A percentile compares a stretch with the other conserved stretches of the same genome.
phyloP scores from a whole-genome alignment of 2,888 invertebrate genomes.

The Ochlodes sylvanus region DNA sequence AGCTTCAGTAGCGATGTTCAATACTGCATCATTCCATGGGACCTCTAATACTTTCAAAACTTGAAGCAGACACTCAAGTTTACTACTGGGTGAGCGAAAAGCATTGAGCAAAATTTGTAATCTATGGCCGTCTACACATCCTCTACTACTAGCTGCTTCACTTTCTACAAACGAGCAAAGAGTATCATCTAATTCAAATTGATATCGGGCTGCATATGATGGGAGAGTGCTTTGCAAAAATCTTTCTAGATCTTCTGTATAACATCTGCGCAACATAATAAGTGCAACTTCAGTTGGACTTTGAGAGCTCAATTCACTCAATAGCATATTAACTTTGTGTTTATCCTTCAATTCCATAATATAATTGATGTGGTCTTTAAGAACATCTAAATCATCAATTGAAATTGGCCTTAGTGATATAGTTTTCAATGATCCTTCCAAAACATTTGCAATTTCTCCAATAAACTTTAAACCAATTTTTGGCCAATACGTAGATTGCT shows the following conservation, averaged over 20 bases:
- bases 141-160: slow-evolving; percentile 73
- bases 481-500: slow-evolving; percentile 79
- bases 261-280: slow-evolving; percentile 79
- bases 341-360: slow-evolving; percentile 76
- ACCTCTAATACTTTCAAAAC: slow-evolving; percentile 77
- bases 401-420: slow-evolving; percentile 72
- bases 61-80: slow-evolving; percentile 72
- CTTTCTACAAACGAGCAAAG: slow-evolving; percentile 71
- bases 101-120: slow-evolving; percentile 68
- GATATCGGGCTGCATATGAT: slow-evolving; percentile 68
- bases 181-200: slow-evolving; percentile 75
- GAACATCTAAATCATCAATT: slow-evolving; percentile 72
- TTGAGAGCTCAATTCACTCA: slow-evolving; percentile 73
- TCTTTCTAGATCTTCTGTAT: slow-evolving; percentile 74
- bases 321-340: slow-evolving; percentile 76
- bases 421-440: slow-evolving; percentile 69
- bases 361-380: slow-evolving; percentile 71
- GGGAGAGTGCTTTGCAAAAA: slow-evolving; percentile 74
- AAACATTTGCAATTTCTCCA: slow-evolving; percentile 65
- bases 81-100: slow-evolving; percentile 66
- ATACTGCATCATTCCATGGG: slow-evolving; percentile 69
- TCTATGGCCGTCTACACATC: slow-evolving; percentile 70
- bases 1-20: slow-evolving; percentile 64
- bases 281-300: slow-evolving; percentile 73
- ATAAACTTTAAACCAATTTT: slow-evolving; percentile 79